Evolutionary conservation across 2,113 vertebrate genomes (phyloP).

Genomic region (Oenanthe melanoleuca): DNA sequence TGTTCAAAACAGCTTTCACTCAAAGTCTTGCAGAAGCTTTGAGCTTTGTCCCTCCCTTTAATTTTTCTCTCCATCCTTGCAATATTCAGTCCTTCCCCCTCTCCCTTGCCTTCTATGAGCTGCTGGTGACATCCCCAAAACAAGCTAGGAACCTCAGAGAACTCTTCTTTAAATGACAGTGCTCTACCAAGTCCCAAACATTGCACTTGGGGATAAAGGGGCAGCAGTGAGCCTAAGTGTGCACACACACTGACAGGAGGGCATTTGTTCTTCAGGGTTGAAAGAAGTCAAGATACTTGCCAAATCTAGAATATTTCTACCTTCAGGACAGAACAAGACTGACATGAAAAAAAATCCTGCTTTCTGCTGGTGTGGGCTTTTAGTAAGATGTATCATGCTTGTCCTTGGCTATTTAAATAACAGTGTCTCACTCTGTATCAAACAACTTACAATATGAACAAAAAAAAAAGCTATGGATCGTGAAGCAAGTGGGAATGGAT

Average conservation of each 20-base stretch:
- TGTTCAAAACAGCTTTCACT: neutral
- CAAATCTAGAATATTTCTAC: conserved; percentile 15
- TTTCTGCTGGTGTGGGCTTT: conserved; percentile 53
- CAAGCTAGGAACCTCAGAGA: neutral
- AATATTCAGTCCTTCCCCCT: neutral
- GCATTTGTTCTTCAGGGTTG: neutral
- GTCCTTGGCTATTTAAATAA: conserved; percentile 70
- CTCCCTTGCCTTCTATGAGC: neutral
- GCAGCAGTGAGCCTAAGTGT: neutral
- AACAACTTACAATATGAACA: conserved; percentile 69
- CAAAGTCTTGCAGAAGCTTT: neutral
- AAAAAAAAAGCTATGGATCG: conserved; percentile 71
- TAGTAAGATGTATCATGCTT: conserved; percentile 51
- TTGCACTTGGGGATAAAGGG: neutral
- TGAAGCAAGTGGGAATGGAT: conserved; percentile 79
- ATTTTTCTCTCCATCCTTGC: neutral
- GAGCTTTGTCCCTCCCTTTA: neutral
- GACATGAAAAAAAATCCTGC: neutral
- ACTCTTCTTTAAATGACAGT: neutral
- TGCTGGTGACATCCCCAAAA: neutral
- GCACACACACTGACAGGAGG: neutral
- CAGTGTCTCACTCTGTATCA: conserved; percentile 64
- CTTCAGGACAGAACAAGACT: neutral
- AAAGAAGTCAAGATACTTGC: neutral
- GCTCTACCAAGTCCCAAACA: neutral